Base-by-base conservation (phyloP, 2,113 vertebrate species). In the Antechinus stuartii region DNA sequence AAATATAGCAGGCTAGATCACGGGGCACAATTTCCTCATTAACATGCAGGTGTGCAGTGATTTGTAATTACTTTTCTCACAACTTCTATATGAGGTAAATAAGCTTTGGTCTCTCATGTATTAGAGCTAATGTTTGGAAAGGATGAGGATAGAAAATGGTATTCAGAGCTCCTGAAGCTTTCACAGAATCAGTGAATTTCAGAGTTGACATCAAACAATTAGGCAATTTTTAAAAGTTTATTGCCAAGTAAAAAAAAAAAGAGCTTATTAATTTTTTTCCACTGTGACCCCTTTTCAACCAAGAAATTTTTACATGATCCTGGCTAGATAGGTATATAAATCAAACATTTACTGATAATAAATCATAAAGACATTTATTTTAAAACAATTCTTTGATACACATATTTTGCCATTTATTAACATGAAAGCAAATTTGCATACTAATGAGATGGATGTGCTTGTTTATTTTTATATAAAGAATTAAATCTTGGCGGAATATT, bases 141-240 rank as follows among this genome's bases (percentile, higher is more conserved):
- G 19, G 76, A 27, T 27, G 92, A 97, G 95, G 56, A 49, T 27
- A 35, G 42, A 5, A 23, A 90, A 89, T 50, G 54, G 54, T 90
- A 54, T 2, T 54, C 1, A 56, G 42, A 2, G 24, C 10, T 35
- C 24, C 24, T 50, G 3, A 90, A 42, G 68, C 68, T 84, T 84
- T 84, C 68, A n/a, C 19, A 42, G 68, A 22, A 42, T 22, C n/a
- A 84, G 6, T 42, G 68, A 42, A 84, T 84, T 42, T 84, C 68
- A 84, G 68, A 84, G 35, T 84, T 84, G 16, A 19, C n/a, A 68
- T 68, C 57, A 68, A 68, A 35, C n/a, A 84, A 76, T 76, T 16
- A 76, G 42, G 5, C 35, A 42, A 42, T 42, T 84, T 84, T 84
- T 84, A 42, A 84, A n/a, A 84, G 42, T 84, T n/a, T n/a, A 42